Conservation (phyloP, 2,797 vertebrate species). For the Dromococcyx pavoninus region DNA sequence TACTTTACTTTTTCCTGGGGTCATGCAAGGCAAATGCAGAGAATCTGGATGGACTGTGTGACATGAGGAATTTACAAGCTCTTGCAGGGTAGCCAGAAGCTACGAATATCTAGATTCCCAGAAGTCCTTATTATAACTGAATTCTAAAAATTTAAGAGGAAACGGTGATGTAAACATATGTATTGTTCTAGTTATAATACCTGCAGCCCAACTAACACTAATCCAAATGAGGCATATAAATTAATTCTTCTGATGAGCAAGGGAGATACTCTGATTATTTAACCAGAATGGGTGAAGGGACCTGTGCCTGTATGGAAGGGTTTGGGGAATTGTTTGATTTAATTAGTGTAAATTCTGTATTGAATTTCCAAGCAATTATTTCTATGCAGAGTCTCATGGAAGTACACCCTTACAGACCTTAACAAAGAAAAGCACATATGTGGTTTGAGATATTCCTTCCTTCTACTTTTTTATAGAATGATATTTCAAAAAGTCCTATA, state of each 20-base stretch:
- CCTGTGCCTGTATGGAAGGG: neutral
- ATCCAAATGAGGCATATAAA: neutral
- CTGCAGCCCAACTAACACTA: neutral
- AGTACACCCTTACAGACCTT: neutral
- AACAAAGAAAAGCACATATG: neutral
- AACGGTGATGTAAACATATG: neutral
- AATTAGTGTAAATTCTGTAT: neutral
- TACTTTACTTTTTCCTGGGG: neutral
- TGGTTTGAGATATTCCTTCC: neutral
- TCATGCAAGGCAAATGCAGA: neutral
- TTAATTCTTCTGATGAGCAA: neutral
- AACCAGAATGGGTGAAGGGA: neutral
- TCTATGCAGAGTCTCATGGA: neutral
- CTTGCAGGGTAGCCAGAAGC: neutral
- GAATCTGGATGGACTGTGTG: neutral
- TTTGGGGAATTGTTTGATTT: neutral
- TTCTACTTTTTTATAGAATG: neutral
- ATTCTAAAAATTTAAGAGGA: neutral
- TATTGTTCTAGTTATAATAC: neutral
- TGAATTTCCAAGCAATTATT: slow-evolving; percentile 21
- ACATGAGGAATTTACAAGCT: neutral
- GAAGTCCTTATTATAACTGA: slow-evolving; percentile 40
- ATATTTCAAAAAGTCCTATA: neutral
- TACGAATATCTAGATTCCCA: slow-evolving; percentile 20
- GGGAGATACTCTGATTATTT: neutral